phyloP scores from a whole-genome alignment of 2,797 vertebrate genomes.

The Propithecus deckenii region DNA sequence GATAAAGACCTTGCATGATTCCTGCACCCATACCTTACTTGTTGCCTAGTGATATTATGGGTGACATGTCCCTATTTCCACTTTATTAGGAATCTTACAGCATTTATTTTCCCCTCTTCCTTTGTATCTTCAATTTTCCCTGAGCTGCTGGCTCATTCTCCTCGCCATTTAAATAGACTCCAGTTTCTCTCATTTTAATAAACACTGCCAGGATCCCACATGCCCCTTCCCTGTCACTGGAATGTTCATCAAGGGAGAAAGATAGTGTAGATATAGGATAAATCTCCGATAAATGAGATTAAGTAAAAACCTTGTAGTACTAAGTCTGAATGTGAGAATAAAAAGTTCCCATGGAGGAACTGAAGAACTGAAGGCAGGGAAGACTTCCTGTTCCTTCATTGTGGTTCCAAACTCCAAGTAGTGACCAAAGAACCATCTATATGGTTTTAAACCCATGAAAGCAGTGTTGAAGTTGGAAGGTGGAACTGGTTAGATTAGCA shows the following conservation, averaged over 20 bases:
- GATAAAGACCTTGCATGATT: neutral
- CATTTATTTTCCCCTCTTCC: neutral
- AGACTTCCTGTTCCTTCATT: neutral
- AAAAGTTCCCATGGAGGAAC: neutral
- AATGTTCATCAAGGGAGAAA: neutral
- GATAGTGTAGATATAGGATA: neutral
- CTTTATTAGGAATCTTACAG: neutral
- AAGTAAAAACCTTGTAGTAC: neutral
- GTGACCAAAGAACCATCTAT: neutral
- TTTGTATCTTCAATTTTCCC: neutral
- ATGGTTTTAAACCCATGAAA: constrained; percentile 13
- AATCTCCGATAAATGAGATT: neutral
- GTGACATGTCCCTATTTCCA: neutral
- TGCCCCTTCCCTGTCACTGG: neutral
- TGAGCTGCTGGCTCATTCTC: neutral
- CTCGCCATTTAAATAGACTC: neutral
- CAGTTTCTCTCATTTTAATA: neutral
- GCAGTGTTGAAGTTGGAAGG: neutral
- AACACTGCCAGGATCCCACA: neutral
- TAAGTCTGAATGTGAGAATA: neutral
- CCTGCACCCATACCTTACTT: neutral
- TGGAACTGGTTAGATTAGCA: neutral
- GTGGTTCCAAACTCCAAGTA: neutral
- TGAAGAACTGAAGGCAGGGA: neutral
- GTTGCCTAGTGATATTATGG: neutral